Evolutionary conservation across 2,888 invertebrate genomes (phyloP).

Genomic region (Cheilosia vernalis): DNA sequence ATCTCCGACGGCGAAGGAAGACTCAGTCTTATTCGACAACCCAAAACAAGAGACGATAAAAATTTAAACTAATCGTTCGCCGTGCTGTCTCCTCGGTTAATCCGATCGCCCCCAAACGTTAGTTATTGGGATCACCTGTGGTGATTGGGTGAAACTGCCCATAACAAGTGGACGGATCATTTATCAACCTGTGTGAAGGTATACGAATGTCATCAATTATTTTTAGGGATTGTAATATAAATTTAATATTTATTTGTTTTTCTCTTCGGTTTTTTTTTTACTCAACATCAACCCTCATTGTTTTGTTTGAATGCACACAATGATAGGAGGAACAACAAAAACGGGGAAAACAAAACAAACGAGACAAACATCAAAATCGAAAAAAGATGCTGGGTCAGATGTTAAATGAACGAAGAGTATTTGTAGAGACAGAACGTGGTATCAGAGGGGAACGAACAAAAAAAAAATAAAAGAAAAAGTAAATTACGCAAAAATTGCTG

Average conservation of each 20-base stretch:
- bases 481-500: slow-evolving; percentile 71
- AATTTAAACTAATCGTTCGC: slow-evolving; percentile 65
- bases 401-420: slow-evolving; percentile 52
- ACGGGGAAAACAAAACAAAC: slow-evolving; percentile 26
- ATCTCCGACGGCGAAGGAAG: not conserved
- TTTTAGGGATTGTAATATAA: slow-evolving; percentile 70
- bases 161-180: slow-evolving; percentile 65
- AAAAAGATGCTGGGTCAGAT: slow-evolving; percentile 75
- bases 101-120: slow-evolving; percentile 49
- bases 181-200: slow-evolving; percentile 62
- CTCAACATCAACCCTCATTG: slow-evolving; percentile 63
- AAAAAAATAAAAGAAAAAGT: slow-evolving; percentile 9
- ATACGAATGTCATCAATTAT: slow-evolving; percentile 67
- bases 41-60: slow-evolving; percentile 42
- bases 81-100: slow-evolving; percentile 56
- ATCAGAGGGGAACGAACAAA: slow-evolving; percentile 4
- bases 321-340: slow-evolving; percentile 18
- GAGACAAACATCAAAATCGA: slow-evolving; percentile 61
- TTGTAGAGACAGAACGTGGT: not conserved
- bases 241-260: slow-evolving; percentile 75
- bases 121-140: slow-evolving; percentile 69
- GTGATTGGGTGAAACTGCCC: slow-evolving; percentile 64
- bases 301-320: slow-evolving; percentile 43
- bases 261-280: slow-evolving; percentile 28
- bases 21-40: not conserved